phyloP scores from a whole-genome alignment of 2,113 vertebrate species.

The Helogale parvula region DNA sequence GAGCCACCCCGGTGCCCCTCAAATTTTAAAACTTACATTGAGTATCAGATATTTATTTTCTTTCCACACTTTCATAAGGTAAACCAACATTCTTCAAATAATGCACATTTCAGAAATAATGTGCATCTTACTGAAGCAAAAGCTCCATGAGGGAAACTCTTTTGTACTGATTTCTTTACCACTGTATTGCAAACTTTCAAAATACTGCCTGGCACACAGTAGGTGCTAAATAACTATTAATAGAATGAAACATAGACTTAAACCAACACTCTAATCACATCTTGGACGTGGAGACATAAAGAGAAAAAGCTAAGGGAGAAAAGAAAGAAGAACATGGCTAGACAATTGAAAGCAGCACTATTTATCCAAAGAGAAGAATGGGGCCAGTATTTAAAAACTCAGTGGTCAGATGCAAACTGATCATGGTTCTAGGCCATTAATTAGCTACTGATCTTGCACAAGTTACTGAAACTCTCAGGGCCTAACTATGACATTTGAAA shows the following conservation, averaged over 20 bases:
- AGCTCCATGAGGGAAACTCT: background rate
- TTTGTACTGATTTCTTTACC: background rate
- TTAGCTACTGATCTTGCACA: background rate
- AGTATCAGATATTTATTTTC: background rate
- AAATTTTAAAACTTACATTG: slow-evolving; percentile 10
- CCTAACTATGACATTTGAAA: background rate
- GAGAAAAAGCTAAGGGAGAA: background rate
- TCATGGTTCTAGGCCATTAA: background rate
- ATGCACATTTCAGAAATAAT: slow-evolving; percentile 36
- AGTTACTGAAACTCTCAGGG: background rate
- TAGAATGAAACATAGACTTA: background rate
- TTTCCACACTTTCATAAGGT: background rate
- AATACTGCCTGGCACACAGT: background rate
- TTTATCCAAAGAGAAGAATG: background rate
- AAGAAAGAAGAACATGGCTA: background rate
- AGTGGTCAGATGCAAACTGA: background rate
- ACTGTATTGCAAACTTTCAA: background rate
- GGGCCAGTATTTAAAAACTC: background rate
- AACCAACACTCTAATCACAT: background rate
- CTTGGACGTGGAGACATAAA: background rate
- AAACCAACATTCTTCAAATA: slow-evolving; percentile 25
- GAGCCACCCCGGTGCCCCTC: background rate
- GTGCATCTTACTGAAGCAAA: background rate
- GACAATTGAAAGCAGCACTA: background rate
- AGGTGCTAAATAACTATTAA: background rate